Conservation (phyloP, 2,888 invertebrate species). For the Dicyrtoma fusca region DNA sequence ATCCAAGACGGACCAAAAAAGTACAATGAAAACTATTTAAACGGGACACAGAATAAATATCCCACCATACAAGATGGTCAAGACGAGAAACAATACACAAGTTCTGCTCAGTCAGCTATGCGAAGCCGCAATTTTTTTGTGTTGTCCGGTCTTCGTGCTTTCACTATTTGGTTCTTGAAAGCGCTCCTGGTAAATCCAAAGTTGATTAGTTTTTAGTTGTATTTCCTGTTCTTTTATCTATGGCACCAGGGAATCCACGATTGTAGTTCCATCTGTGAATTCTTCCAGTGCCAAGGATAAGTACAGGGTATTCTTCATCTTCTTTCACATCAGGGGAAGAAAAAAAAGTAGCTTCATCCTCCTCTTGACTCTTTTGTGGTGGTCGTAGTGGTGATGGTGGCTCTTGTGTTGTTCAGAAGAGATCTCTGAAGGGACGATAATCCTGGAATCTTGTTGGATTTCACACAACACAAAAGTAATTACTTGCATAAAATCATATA, state of each 20-base stretch:
- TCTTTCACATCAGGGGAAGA: neutral
- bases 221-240: constrained; percentile 61
- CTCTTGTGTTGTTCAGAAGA: neutral
- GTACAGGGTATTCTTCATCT: constrained; percentile 50
- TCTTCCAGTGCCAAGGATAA: constrained; percentile 71
- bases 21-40: no score
- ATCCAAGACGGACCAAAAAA: no score
- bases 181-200: neutral
- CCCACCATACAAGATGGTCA: no score
- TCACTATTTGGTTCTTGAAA: neutral
- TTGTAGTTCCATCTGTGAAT: constrained; percentile 68
- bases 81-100: no score
- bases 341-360: neutral
- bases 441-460: no score
- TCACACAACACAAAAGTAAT: no score
- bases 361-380: neutral
- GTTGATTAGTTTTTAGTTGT: neutral
- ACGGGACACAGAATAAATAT: no score
- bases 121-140: neutral
- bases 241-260: constrained; percentile 71
- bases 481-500: no score
- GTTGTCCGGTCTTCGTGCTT: neutral
- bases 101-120: constrained; percentile 15
- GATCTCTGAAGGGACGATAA: no score
- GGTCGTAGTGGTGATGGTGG: no score